These are phyloP conservation scores for Dasysyrphus albostriatus DNA, from an alignment of 2,888 invertebrate genomes.

Conservation along the genomic window DNA sequence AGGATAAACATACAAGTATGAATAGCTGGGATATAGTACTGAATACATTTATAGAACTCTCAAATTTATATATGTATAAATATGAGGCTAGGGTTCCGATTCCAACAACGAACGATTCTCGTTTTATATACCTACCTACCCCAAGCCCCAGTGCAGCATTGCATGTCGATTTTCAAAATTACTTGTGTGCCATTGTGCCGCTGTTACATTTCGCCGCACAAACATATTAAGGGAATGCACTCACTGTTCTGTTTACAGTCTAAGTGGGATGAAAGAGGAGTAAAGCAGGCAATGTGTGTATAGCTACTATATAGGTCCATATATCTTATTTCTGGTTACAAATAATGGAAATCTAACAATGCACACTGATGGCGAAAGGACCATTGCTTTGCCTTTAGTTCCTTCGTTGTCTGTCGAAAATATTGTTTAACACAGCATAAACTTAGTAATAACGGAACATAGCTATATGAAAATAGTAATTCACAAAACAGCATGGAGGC, in stretches of 20 bases:
- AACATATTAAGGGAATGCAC: slow-evolving; percentile 26
- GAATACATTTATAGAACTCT: neutral
- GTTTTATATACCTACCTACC: too few species aligned
- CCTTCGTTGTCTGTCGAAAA: slow-evolving; percentile 15
- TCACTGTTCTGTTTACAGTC: slow-evolving; percentile 18
- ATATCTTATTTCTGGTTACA: slow-evolving; percentile 42
- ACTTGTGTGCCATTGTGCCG: slow-evolving; percentile 75
- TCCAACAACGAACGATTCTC: neutral
- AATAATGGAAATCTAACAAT: slow-evolving; percentile 66
- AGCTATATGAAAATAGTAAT: neutral
- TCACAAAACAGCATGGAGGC: slow-evolving; percentile 19
- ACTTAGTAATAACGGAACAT: slow-evolving; percentile 37
- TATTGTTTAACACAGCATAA: slow-evolving; percentile 45
- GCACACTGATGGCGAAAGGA: slow-evolving; percentile 28
- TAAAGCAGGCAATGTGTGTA: neutral
- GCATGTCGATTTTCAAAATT: slow-evolving; percentile 75
- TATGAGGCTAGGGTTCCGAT: neutral
- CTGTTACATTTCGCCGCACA: slow-evolving; percentile 48
- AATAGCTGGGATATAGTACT: neutral
- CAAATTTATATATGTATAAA: neutral
- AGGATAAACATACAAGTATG: slow-evolving; percentile 15
- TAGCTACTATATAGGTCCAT: neutral
- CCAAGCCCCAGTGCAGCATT: slow-evolving; percentile 67
- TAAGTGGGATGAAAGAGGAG: neutral
- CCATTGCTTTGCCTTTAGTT: slow-evolving; percentile 20